Base-by-base conservation (phyloP, 2,888 invertebrate genomes). In the Macaria liturata region DNA sequence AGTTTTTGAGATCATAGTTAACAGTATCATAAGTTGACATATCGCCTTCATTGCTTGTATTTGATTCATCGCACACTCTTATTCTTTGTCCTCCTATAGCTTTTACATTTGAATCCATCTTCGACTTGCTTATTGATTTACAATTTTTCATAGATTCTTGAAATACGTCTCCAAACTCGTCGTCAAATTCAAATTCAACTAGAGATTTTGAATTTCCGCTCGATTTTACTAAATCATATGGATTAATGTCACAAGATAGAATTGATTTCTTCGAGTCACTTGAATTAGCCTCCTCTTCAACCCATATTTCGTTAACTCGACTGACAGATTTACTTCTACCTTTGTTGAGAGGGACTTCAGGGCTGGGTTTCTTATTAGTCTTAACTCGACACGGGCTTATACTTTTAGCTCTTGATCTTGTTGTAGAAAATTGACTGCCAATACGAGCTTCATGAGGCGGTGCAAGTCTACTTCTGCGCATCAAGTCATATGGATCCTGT, bases 161-260 rank as follows among this genome's bases (percentile, higher is more conserved):
- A 81, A 91, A 86, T 8, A 88, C 80, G 56, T 89, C 84, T 37
- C 80, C 84, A 74, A 80, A 91, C 56, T 91, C 88, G 75, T 94
- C 93, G 68, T 93, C 92, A 68, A 92, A 92, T 69, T 93, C 91
- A 67, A 90, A 87, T 80, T 90, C 87, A 44, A 86, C 88, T 64
- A 92, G 72, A 71, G 92, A 88, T 78, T 93, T 86, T 65, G 88
- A 80, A 76, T 71, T 78, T n/a, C 81, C 76, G 58, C 75, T 91
- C 64, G 88, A 88, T 80, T 95, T 94, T 71, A 97, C 94, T 76
- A 97, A 91, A 67, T 96, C 95, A 78, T 97, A 97, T 3, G 97
- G 96, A 83, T 97, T 97, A 44, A 97, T 95, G 80, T 96, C 94
- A 86, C 97, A 97, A 71, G 96, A 95, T 45, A 97, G 87, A 66